Evolutionary conservation across 2,888 invertebrate genomes (phyloP), one percentile per base, ranked within the genome.

Genomic region (Drosophila meridionalis): DNA sequence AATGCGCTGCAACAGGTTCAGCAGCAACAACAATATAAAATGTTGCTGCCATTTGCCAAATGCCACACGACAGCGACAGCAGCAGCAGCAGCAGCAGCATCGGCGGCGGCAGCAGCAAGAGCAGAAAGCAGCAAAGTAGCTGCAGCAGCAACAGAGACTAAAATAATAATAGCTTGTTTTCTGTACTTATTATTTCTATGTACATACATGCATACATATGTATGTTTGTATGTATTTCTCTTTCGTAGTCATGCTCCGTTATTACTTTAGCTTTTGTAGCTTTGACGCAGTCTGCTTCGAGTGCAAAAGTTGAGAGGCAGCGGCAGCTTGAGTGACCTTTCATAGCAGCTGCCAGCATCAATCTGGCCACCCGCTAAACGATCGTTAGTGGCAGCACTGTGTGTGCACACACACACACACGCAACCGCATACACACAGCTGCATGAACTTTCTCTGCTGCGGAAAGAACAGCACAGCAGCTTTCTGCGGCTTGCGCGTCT

Each of bases 1-100:
- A 69, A 69, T 85, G 59, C 65, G 89, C 83, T 76, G 89, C 87
- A 89, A 80, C 89, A 89, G 89, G 87, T 84, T 89, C 74, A 85
- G 55, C 71, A 42, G 52, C 68, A 56, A 30, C 56, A 78, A 57
- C 53, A 63, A 73, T 61, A 69, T 64, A 57, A 83, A 85, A 88
- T 75, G 87, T 69, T 75, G 89, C 69, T 90, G 90, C 86, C 86
- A 87, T 87, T 87, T 80, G 74, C 74, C 71, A 87, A 87, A 87
- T 87, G 90, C 90, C 86, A 85, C 67, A 77, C 50, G 69, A 60
- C 56, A 64, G 67, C 67, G 28, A 42, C 59, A 67, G 26, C 56
- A 65, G 52, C 32, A 62, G 34, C 55, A 34, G 32, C 45, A 69
- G 47, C 47, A 28, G 38, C 57, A 71, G 68, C 65, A 77, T 66